These are phyloP conservation scores for Homalodisca vitripennis DNA, from an alignment of 1,140 invertebrate genomes.

Conservation along the genomic window DNA sequence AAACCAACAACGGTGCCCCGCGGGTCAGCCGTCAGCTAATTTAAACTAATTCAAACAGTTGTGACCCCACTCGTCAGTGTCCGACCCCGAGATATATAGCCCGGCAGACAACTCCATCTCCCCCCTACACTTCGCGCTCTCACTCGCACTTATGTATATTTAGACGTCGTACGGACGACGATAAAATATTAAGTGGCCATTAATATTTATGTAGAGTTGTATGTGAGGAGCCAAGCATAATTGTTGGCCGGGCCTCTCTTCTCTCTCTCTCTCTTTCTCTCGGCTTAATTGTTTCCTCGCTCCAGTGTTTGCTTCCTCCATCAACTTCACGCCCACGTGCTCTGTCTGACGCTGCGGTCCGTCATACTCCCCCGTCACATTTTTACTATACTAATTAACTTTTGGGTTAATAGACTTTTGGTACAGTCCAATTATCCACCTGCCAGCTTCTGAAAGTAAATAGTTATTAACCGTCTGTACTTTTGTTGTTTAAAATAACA, in stretches of 20 bases:
- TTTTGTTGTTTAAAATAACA: too few relatives aligned
- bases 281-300: not conserved
- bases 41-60: constrained; percentile 25
- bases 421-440: too few relatives aligned
- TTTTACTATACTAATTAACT: too few relatives aligned
- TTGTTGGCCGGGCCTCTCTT: not conserved
- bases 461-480: too few relatives aligned
- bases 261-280: not conserved
- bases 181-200: constrained; percentile 26
- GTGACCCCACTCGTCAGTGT: constrained; percentile 13
- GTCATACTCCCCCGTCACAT: too few relatives aligned
- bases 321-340: too few relatives aligned
- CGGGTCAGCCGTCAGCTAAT: constrained; percentile 22
- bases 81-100: not conserved
- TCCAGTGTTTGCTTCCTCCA: too few relatives aligned
- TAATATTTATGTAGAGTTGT: constrained; percentile 20
- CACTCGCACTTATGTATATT: not conserved
- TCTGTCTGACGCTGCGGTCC: too few relatives aligned
- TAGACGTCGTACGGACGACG: constrained; percentile 14
- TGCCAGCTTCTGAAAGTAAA: too few relatives aligned
- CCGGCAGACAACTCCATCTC: not conserved
- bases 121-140: not conserved
- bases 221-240: constrained; percentile 14
- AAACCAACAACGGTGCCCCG: constrained; percentile 8
- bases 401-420: too few relatives aligned